These are phyloP conservation scores for Sebastes steindachneri DNA, from an alignment of 2,797 vertebrate species.

Conservation along the genomic window DNA sequence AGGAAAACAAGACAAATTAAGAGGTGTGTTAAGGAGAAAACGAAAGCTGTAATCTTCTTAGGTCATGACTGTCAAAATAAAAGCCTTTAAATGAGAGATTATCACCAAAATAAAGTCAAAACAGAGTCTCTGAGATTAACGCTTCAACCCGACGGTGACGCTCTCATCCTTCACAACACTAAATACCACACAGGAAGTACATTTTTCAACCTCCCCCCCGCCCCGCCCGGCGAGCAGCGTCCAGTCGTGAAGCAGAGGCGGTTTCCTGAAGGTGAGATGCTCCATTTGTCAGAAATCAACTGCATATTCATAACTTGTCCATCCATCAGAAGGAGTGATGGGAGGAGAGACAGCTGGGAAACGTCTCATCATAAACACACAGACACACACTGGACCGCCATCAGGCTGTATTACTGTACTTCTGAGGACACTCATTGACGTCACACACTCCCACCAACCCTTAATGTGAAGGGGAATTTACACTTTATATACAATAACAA, in stretches of 20 bases:
- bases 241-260: background rate
- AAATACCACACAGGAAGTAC: background rate
- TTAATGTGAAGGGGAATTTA: background rate
- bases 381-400: background rate
- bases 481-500: background rate
- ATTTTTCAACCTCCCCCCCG: background rate
- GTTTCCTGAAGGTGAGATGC: constrained; percentile 35
- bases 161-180: background rate
- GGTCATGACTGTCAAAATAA: constrained; percentile 16
- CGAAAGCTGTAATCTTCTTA: background rate
- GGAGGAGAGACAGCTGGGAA: background rate
- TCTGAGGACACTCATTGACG: background rate
- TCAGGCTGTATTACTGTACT: background rate
- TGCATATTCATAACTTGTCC: constrained; percentile 56
- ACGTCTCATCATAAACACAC: background rate
- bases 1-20: constrained; percentile 1
- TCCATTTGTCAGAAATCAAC: constrained; percentile 46
- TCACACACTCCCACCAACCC: background rate
- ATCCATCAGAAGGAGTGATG: constrained; percentile 44
- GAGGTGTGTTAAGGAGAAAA: background rate
- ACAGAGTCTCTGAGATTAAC: background rate
- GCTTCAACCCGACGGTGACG: background rate
- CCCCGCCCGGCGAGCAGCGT: background rate
- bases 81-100: background rate
- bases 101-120: too few species aligned